phyloP scores from a whole-genome alignment of 2,888 invertebrate species.

The Frankliniella intonsa region DNA sequence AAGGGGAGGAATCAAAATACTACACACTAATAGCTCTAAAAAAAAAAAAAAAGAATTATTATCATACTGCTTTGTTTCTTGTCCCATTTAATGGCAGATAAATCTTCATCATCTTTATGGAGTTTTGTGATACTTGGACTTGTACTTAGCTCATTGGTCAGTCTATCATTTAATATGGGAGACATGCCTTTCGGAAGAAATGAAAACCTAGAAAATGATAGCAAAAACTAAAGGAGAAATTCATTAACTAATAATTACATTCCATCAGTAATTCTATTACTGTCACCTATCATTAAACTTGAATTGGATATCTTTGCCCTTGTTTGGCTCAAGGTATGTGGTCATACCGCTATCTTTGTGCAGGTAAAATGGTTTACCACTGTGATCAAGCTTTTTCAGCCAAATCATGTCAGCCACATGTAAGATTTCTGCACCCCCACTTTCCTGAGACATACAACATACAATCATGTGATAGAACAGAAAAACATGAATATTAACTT shows the following conservation, averaged over 20 bases:
- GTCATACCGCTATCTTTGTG: constrained; percentile 44
- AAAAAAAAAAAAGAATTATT: not conserved
- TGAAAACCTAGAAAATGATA: constrained; percentile 45
- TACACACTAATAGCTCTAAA: too few relatives aligned
- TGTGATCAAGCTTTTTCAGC: constrained; percentile 38
- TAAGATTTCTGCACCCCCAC: not conserved
- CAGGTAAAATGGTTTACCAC: constrained; percentile 42
- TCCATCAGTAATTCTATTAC: not conserved
- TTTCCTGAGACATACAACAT: too few relatives aligned
- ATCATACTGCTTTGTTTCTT: constrained; percentile 40
- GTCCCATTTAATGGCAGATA: constrained; percentile 45
- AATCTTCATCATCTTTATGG: constrained; percentile 40
- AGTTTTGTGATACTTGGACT: constrained; percentile 43
- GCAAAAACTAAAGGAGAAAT: not conserved
- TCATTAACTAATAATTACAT: not conserved
- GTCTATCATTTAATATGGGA: constrained; percentile 50
- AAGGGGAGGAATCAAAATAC: too few relatives aligned
- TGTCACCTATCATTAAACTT: not conserved
- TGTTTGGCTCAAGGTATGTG: constrained; percentile 38
- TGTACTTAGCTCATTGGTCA: constrained; percentile 41
- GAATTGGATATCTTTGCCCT: constrained; percentile 35
- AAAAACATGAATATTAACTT: too few relatives aligned
- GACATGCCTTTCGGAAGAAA: constrained; percentile 60
- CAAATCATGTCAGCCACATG: not conserved
- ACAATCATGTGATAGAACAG: too few relatives aligned